These are phyloP conservation scores for Leistus spinibarbis DNA, from an alignment of 2,888 invertebrate species.

Conservation along the genomic window DNA sequence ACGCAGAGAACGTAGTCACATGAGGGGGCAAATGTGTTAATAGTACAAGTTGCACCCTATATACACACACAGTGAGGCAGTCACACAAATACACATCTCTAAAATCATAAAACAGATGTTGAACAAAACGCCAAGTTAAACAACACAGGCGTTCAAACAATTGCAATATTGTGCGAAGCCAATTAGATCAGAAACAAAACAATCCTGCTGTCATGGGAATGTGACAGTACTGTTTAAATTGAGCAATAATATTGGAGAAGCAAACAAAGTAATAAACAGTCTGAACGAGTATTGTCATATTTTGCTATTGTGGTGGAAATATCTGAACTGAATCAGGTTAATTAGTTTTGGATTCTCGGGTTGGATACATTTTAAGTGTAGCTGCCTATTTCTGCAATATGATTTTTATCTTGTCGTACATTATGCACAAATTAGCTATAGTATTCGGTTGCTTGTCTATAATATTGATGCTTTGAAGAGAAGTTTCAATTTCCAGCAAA, in stretches of 20 bases:
- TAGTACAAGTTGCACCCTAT: too few relatives aligned
- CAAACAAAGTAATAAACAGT: not conserved
- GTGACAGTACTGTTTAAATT: conserved; percentile 1
- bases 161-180: not conserved
- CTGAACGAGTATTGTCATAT: not conserved
- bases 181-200: conserved; percentile 10
- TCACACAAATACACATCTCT: not conserved
- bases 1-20: not conserved
- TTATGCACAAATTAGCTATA: too few relatives aligned
- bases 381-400: too few relatives aligned
- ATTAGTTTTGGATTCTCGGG: not conserved
- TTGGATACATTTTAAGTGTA: not conserved
- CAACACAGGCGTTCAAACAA: not conserved
- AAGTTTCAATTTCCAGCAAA: too few relatives aligned
- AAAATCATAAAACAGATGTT: not conserved
- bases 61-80: too few relatives aligned
- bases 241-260: not conserved
- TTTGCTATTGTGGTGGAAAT: not conserved
- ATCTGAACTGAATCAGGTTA: not conserved
- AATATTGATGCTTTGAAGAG: too few relatives aligned
- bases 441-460: too few relatives aligned
- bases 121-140: not conserved
- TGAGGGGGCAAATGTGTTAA: too few relatives aligned
- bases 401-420: too few relatives aligned
- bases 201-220: not conserved